A percentile compares a stretch with the other conserved stretches of the same genome.
phyloP scores from a whole-genome alignment of 2,113 vertebrate genomes.

The Psettodes erumei region DNA sequence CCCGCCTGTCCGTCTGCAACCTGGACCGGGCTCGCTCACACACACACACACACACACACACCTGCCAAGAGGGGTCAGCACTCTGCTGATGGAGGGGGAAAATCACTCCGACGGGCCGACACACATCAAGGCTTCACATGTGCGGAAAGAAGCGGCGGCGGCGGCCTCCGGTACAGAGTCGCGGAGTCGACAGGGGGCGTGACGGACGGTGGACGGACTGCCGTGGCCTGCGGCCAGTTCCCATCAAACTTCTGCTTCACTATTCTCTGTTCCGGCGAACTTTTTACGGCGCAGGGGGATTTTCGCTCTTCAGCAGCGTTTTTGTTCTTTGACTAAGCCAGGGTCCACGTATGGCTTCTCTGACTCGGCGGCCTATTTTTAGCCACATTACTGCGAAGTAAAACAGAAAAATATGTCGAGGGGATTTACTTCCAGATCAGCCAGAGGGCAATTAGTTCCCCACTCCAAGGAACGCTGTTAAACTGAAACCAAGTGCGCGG shows the following conservation, averaged over 20 bases:
- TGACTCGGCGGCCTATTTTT: conserved; percentile 56
- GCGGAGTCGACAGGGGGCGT: neutral
- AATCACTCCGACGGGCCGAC: conserved; percentile 64
- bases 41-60: conserved; percentile 26
- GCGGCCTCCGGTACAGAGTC: conserved; percentile 4
- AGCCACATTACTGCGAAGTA: conserved; percentile 56
- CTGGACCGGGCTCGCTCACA: conserved; percentile 42
- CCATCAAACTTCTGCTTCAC: conserved; percentile 5
- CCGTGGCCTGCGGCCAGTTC: neutral
- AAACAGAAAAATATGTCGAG: conserved; percentile 54
- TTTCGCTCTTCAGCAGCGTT: conserved; percentile 35
- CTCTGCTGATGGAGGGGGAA: conserved; percentile 76
- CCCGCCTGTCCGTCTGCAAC: conserved; percentile 66
- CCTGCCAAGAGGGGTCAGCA: conserved; percentile 64
- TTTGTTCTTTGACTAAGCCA: conserved; percentile 46
- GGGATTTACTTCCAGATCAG: conserved; percentile 57
- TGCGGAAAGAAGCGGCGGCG: conserved; percentile 34
- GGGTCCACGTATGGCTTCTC: conserved; percentile 56
- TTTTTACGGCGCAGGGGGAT: conserved; percentile 10
- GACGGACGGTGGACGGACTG: conserved; percentile 23
- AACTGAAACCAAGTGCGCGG: conserved; percentile 15
- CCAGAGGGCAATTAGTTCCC: conserved; percentile 42
- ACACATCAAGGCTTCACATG: conserved; percentile 55
- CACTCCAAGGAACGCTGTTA: conserved; percentile 8
- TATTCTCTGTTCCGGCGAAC: conserved; percentile 7